Evolutionary conservation across 2,113 vertebrate genomes (phyloP).

Genomic region (Mesoclemmys tuberculata): DNA sequence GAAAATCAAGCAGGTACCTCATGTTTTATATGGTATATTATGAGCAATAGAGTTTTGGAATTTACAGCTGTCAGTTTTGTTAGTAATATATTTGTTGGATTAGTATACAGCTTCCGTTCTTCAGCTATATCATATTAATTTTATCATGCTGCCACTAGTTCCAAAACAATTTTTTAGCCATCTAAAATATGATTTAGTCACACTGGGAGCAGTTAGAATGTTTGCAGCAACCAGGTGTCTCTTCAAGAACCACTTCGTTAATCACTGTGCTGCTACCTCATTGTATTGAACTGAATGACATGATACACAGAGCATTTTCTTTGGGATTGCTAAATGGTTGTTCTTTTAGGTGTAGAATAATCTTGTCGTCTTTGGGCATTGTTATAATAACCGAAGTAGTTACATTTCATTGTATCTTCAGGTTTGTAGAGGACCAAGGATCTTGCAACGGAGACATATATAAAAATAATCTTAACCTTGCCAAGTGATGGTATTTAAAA

Average conservation of each 20-base stretch:
- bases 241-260: not conserved
- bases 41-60: not conserved
- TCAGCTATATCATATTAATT: not conserved
- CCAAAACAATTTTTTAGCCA: not conserved
- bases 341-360: not conserved
- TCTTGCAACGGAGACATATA: not conserved
- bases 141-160: not conserved
- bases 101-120: not conserved
- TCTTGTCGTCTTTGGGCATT: not conserved
- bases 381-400: not conserved
- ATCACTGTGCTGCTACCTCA: not conserved
- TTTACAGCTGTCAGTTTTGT: not conserved
- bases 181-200: not conserved
- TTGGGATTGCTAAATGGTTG: not conserved
- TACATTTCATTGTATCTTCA: not conserved
- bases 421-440: not conserved
- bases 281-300: not conserved
- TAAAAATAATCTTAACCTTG: not conserved
- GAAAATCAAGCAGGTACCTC: not conserved
- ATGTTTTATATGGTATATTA: not conserved
- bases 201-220: not conserved
- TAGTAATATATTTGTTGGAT: not conserved
- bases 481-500: accelerated
- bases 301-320: not conserved
- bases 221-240: not conserved